phyloP scores from a whole-genome alignment of 2,797 vertebrate species.

The Chelidonichthys spinosus region DNA sequence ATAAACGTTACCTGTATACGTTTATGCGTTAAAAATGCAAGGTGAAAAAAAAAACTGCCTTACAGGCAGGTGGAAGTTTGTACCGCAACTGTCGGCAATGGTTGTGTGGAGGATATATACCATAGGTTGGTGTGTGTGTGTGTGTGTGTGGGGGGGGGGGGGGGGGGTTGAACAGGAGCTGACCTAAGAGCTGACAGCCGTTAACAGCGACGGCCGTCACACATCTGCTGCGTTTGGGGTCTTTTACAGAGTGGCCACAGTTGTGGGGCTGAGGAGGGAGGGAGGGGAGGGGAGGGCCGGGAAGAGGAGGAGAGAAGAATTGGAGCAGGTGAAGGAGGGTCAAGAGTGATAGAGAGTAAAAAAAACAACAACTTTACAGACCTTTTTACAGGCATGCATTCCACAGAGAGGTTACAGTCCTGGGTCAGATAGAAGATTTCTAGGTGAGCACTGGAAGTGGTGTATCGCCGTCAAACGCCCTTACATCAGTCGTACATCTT shows the following conservation, averaged over 20 bases:
- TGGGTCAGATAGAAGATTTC: slow-evolving; percentile 35
- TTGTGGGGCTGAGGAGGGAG: slow-evolving; percentile 35
- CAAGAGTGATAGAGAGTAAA: slow-evolving; percentile 45
- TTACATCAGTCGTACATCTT: neutral
- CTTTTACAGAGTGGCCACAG: slow-evolving; percentile 62
- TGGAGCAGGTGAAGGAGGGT: slow-evolving; percentile 70
- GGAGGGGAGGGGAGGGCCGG: slow-evolving; percentile 4
- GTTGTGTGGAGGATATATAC: slow-evolving; percentile 5
- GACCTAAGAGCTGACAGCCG: slow-evolving; percentile 76
- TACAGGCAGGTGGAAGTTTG: slow-evolving; percentile 18
- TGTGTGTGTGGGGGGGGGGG: too few relatives aligned
- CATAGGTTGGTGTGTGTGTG: slow-evolving; percentile 20
- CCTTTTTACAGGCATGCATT: slow-evolving; percentile 66
- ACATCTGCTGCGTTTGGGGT: slow-evolving; percentile 76
- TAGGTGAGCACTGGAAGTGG: neutral
- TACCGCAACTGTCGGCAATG: slow-evolving; percentile 31
- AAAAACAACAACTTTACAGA: slow-evolving; percentile 48
- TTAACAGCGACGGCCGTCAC: slow-evolving; percentile 63
- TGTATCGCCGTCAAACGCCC: neutral
- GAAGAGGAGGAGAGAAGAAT: slow-evolving; percentile 48
- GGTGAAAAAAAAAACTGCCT: neutral
- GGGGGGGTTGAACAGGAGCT: slow-evolving; percentile 51
- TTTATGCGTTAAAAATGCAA: too few relatives aligned
- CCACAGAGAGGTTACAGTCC: slow-evolving; percentile 53
- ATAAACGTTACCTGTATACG: too few relatives aligned